Conservation (phyloP, 2,888 invertebrate species). For the Venusia cambrica region DNA sequence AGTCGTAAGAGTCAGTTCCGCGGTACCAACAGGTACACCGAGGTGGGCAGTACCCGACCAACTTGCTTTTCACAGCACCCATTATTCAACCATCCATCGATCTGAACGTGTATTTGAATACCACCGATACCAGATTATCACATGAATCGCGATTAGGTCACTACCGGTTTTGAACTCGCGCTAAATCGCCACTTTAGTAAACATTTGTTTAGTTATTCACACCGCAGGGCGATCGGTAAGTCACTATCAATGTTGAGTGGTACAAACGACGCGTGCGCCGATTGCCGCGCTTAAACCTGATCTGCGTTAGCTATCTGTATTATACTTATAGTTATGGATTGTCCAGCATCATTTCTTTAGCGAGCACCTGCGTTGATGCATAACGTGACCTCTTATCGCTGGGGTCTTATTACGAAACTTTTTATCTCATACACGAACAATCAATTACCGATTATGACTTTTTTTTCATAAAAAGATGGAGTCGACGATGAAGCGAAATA, state of each 20-base stretch:
- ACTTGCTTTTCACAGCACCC: constrained; percentile 63
- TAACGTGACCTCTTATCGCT: constrained; percentile 29
- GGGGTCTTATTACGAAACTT: constrained; percentile 10
- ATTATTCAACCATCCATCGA: constrained; percentile 40
- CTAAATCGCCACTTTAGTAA: constrained; percentile 49
- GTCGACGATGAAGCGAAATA: no score
- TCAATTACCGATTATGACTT: no score
- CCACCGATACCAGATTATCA: constrained; percentile 46
- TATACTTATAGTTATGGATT: no score
- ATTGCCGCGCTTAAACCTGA: constrained; percentile 17
- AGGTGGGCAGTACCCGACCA: constrained; percentile 45
- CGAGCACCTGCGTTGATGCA: constrained; percentile 16
- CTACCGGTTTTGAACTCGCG: constrained; percentile 38
- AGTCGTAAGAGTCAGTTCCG: constrained; percentile 55
- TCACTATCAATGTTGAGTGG: constrained; percentile 11
- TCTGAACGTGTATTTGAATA: constrained; percentile 20
- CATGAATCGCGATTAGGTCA: constrained; percentile 52
- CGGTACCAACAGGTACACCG: constrained; percentile 48
- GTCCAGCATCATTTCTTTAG: constrained; percentile 18
- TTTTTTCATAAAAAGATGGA: no score
- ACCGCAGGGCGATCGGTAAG: constrained; percentile 19
- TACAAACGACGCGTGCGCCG: constrained; percentile 23
- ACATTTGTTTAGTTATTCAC: constrained; percentile 50
- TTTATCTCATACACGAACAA: constrained; percentile 12
- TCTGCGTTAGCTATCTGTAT: constrained; percentile 24